Conservation (phyloP, 2,888 invertebrate genomes). For the Notodonta dromedarius region DNA sequence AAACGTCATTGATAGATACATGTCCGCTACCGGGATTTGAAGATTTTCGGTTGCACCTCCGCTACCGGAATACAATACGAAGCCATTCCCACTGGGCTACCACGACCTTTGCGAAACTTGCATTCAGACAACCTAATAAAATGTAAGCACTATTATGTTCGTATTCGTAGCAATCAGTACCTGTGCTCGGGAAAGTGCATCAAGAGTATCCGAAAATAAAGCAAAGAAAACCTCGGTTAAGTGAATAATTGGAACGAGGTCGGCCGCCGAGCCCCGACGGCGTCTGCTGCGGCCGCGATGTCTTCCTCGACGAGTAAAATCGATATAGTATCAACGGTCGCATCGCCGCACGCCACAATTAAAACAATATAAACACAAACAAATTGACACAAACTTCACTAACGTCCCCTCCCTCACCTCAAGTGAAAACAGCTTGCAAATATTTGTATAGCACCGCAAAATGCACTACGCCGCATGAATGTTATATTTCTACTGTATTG, state of each 20-base stretch:
- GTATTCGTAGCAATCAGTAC: neutral
- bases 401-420: constrained; percentile 64
- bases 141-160: no score
- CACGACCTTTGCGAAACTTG: no score
- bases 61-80: no score
- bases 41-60: no score
- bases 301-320: constrained; percentile 72
- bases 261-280: constrained; percentile 50
- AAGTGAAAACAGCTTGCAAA: constrained; percentile 70
- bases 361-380: constrained; percentile 40
- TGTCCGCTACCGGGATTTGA: no score
- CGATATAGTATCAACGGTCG: constrained; percentile 65
- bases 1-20: no score
- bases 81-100: no score
- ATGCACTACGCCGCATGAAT: constrained; percentile 27
- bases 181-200: constrained; percentile 4
- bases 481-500: constrained; percentile 35
- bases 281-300: constrained; percentile 61
- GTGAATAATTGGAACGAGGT: constrained; percentile 74
- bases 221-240: constrained; percentile 27
- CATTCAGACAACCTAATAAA: no score
- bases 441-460: constrained; percentile 36
- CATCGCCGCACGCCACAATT: constrained; percentile 46
- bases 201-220: constrained; percentile 11
- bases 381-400: constrained; percentile 22